These are phyloP conservation scores for Ypsolopha scabrella DNA, from an alignment of 2,888 invertebrate species.

Conservation along the genomic window DNA sequence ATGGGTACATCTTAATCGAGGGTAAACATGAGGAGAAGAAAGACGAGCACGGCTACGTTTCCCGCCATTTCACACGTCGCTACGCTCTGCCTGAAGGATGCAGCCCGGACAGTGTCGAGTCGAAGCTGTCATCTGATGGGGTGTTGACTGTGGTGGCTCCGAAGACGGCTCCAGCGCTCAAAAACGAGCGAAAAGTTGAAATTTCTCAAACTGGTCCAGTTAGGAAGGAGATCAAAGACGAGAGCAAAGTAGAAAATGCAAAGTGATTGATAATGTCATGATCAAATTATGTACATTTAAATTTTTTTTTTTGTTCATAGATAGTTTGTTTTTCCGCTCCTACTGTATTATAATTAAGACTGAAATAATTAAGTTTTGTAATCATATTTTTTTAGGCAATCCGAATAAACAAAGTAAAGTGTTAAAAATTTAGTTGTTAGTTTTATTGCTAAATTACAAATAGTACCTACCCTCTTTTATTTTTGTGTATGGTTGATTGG, in stretches of 20 bases:
- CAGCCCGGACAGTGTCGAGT: slow-evolving; percentile 75
- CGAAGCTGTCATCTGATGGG: slow-evolving; percentile 80
- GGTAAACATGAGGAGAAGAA: slow-evolving; percentile 82
- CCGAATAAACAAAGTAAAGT: no score
- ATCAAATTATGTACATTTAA: no score
- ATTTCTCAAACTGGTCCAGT: slow-evolving; percentile 70
- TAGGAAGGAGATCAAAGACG: slow-evolving; percentile 48
- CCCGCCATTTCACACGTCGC: slow-evolving; percentile 77
- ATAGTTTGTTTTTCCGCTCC: no score
- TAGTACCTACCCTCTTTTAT: no score
- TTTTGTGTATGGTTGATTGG: no score
- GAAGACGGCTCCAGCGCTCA: slow-evolving; percentile 18
- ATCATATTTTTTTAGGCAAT: no score
- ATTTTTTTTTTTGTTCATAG: no score
- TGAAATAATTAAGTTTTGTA: no score
- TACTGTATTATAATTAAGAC: no score
- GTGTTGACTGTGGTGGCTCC: slow-evolving; percentile 78
- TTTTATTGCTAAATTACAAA: no score
- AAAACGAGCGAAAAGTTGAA: slow-evolving; percentile 63
- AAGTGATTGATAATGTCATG: no score
- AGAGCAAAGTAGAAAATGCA: slow-evolving; percentile 14
- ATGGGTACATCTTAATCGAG: slow-evolving; percentile 75
- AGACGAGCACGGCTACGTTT: slow-evolving; percentile 78
- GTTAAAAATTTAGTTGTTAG: no score
- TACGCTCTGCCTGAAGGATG: slow-evolving; percentile 79